phyloP scores from a whole-genome alignment of 2,113 vertebrate species.

The Takifugu flavidus region DNA sequence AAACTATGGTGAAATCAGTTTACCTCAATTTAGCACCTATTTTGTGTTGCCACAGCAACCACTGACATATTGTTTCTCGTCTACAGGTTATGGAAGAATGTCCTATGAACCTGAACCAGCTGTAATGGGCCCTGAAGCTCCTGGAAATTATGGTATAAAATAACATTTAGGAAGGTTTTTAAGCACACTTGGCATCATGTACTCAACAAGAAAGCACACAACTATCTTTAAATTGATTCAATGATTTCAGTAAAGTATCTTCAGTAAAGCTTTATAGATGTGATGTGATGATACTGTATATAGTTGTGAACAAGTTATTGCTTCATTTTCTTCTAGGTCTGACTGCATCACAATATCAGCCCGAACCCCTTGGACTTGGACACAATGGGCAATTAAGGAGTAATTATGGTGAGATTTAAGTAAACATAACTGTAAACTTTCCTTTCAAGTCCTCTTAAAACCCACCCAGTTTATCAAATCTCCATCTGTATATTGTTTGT shows the following conservation, averaged over 20 bases:
- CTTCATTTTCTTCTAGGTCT: conserved; percentile 23
- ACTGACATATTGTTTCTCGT: background rate
- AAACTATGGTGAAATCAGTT: conserved; percentile 45
- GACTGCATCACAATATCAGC: conserved; percentile 34
- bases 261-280: background rate
- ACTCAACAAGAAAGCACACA: too few relatives aligned
- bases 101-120: conserved; percentile 62
- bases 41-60: background rate
- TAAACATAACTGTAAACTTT: background rate
- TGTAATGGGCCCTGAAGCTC: conserved; percentile 35
- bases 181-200: too few relatives aligned
- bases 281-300: background rate
- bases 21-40: too few relatives aligned
- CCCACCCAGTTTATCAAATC: conserved; percentile 2
- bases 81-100: conserved; percentile 57
- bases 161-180: background rate
- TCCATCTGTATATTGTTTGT: conserved; percentile 34
- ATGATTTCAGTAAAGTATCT: too few relatives aligned
- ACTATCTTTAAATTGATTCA: too few relatives aligned
- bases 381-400: conserved; percentile 22
- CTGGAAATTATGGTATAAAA: conserved; percentile 53
- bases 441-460: background rate
- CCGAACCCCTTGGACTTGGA: conserved; percentile 27
- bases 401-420: conserved; percentile 44
- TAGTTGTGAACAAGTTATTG: background rate